These are phyloP conservation scores for Hipparchia sbordonii DNA, from an alignment of 2,888 invertebrate species.

Conservation along the genomic window DNA sequence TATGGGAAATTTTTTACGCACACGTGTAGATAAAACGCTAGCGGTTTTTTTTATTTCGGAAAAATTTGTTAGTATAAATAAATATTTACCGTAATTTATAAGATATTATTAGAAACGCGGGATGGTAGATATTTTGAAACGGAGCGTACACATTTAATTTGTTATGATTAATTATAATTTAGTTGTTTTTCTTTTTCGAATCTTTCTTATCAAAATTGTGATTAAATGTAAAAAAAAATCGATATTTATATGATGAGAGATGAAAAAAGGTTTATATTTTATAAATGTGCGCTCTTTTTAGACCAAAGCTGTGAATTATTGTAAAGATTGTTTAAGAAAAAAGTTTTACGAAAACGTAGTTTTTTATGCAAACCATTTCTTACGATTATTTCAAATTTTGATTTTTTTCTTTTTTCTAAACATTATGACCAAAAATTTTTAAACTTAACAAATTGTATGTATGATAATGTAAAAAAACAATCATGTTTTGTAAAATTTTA, in stretches of 20 bases:
- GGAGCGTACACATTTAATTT: slow-evolving; percentile 56
- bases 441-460: background rate
- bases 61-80: slow-evolving; percentile 33
- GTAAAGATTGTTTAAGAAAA: slow-evolving; percentile 28
- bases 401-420: background rate
- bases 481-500: background rate
- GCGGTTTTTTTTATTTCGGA: slow-evolving; percentile 38
- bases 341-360: slow-evolving; percentile 22
- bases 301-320: slow-evolving; percentile 80
- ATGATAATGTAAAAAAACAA: background rate
- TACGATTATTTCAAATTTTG: background rate
- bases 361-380: slow-evolving; percentile 14
- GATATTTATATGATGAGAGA: slow-evolving; percentile 46
- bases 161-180: slow-evolving; percentile 45
- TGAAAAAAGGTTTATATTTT: slow-evolving; percentile 53
- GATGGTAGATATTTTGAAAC: slow-evolving; percentile 50
- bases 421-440: too few relatives aligned
- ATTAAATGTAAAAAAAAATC: slow-evolving; percentile 38
- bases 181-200: slow-evolving; percentile 38
- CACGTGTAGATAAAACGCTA: slow-evolving; percentile 47
- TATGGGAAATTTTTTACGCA: slow-evolving; percentile 44
- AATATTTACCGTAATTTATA: slow-evolving; percentile 57
- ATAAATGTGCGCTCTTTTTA: slow-evolving; percentile 65
- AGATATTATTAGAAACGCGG: slow-evolving; percentile 51
- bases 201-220: slow-evolving; percentile 43